These are phyloP conservation scores for Lutjanus campechanus DNA, from an alignment of 2,797 vertebrate species.

Conservation along the genomic window DNA sequence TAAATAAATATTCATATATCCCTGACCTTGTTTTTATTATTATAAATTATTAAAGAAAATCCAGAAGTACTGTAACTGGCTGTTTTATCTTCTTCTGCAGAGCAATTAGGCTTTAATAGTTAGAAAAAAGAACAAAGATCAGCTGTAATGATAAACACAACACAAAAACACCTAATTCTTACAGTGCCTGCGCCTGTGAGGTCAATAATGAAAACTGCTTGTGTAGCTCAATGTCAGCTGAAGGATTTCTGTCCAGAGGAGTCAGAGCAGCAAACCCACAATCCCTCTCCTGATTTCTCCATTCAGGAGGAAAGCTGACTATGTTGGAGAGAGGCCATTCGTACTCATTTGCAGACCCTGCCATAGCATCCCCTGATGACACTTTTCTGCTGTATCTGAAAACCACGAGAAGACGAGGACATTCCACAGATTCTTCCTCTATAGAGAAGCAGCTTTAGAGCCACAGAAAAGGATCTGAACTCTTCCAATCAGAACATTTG, in stretches of 20 bases:
- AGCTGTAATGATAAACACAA: constrained; percentile 39
- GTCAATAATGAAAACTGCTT: constrained; percentile 68
- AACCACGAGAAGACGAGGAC: constrained; percentile 43
- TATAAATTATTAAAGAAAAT: constrained; percentile 17
- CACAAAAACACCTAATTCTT: constrained; percentile 28
- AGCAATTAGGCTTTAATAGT: constrained; percentile 22
- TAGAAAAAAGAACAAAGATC: constrained; percentile 24
- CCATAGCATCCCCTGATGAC: constrained; percentile 52
- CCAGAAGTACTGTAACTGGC: not conserved
- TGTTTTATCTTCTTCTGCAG: constrained; percentile 32
- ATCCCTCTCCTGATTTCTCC: constrained; percentile 48
- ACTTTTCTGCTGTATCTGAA: constrained; percentile 60
- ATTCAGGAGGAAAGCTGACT: constrained; percentile 63
- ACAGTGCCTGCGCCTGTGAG: constrained; percentile 19
- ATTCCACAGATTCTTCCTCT: constrained; percentile 76
- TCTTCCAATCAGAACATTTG: constrained; percentile 74
- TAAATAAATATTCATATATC: constrained; percentile 43
- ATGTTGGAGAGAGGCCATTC: constrained; percentile 54
- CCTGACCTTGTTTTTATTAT: constrained; percentile 41
- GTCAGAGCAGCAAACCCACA: constrained; percentile 47
- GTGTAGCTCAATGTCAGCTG: constrained; percentile 74
- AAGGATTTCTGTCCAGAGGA: constrained; percentile 69
- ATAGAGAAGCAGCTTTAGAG: constrained; percentile 59
- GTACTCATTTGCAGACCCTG: constrained; percentile 65
- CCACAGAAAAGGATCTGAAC: constrained; percentile 64